Percentiles rank a stretch among this genome's conserved stretches.
These are phyloP conservation scores for Hyles lineata DNA, from an alignment of 2,888 invertebrate species.

Conservation along the genomic window DNA sequence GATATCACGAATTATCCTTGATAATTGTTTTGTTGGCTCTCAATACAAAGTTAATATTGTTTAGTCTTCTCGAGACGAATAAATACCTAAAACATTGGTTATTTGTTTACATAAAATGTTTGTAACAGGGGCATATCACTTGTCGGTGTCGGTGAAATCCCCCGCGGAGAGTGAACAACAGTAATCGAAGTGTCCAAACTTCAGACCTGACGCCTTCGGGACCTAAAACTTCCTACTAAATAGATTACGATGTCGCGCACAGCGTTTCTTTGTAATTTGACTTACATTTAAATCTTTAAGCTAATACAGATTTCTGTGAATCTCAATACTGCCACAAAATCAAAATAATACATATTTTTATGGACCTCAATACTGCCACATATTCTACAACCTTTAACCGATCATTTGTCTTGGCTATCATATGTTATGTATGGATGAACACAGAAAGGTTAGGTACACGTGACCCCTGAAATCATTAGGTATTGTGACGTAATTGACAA, in stretches of 20 bases:
- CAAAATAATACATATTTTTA: too few species aligned
- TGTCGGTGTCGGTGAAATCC: constrained; percentile 31
- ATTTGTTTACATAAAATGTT: constrained; percentile 20
- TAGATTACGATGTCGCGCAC: constrained; percentile 45
- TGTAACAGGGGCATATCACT: constrained; percentile 35
- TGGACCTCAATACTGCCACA: too few species aligned
- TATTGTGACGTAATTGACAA: too few species aligned
- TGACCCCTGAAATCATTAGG: too few species aligned
- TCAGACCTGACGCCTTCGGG: constrained; percentile 37
- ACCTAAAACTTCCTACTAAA: constrained; percentile 50
- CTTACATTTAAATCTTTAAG: not conserved
- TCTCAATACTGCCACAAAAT: too few species aligned
- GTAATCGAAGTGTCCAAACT: constrained; percentile 56
- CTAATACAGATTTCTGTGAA: too few species aligned
- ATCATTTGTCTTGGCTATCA: too few species aligned
- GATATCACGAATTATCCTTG: too few species aligned
- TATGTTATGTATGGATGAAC: too few species aligned
- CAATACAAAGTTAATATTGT: not conserved
- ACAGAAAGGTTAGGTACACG: too few species aligned
- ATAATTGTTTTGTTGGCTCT: too few species aligned
- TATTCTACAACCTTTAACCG: too few species aligned
- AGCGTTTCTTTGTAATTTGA: constrained; percentile 31
- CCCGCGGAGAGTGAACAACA: constrained; percentile 47
- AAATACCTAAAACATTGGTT: constrained; percentile 1
- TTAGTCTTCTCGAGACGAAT: not conserved